Base-by-base conservation (phyloP, 2,797 vertebrate species). In the Sebastes diaconus region DNA sequence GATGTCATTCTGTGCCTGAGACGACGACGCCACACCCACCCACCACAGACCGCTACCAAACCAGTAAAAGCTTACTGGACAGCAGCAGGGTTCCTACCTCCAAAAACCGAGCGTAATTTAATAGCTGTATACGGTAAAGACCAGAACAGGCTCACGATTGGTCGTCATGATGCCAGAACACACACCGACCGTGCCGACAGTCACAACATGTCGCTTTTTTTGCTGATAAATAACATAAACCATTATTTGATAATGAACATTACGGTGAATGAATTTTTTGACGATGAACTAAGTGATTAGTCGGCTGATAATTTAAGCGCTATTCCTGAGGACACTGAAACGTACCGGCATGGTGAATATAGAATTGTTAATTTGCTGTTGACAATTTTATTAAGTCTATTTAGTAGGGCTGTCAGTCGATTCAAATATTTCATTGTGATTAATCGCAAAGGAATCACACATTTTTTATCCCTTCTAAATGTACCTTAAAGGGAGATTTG, bases 11-110 rank as follows among this genome's bases (percentile, higher is more conserved):
- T 34, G 58, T 46, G 12, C 8, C 55, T 34, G 36, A 71, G 54
- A 14, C 8, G 27, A 46, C 83, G 72, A 79, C 68, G 84, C 81
- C 80, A 81, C 70, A 59, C n/a, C 52, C 70, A 59, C n/a, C 54
- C 63, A 58, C 6, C 50, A 27, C 30, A 71, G 22, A 74, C 65
- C 6, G 61, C 34, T 64, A 50, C 7, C 7, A 32, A 60, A 75
- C 42, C 11, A 80, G 60, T 32, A 7, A 34, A 34, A 59, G 72
- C 7, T 4, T 2, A 50, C 50, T 14, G 30, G 61, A 64, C 27
- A 29, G 58, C 6, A 63, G 63, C 32, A 12, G 52, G 59, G n/a
- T 34, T 27, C 32, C 22, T 30, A 6, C 14, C 5, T 20, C 6
- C 2, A 11, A 73, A 61, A 61, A 22, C 32, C 14, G 7, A 30